Conservation (phyloP, 2,113 vertebrate genomes). For the Cololabis saira region DNA sequence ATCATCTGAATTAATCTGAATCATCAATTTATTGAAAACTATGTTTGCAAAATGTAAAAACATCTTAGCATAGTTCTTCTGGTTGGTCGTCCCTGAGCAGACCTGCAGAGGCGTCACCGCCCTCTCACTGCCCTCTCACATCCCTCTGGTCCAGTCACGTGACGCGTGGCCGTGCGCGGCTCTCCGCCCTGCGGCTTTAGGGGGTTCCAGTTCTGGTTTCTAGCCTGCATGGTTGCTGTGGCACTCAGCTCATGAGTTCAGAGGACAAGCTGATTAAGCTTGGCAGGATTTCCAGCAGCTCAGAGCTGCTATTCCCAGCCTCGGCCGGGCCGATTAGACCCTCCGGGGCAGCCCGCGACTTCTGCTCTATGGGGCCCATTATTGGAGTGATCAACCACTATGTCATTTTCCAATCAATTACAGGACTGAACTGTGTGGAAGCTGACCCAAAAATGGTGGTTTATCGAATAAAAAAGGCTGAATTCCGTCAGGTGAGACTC, state of each 20-base stretch:
- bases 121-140: not conserved
- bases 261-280: slow-evolving; percentile 69
- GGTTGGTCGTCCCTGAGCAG: no score
- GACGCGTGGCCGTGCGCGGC: not conserved
- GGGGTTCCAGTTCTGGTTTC: not conserved
- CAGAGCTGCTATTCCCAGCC: slow-evolving; percentile 71
- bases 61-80: not conserved
- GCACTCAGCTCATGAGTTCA: slow-evolving; percentile 38
- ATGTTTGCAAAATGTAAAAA: not conserved
- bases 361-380: not conserved
- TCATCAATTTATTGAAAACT: no score
- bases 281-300: slow-evolving; percentile 60
- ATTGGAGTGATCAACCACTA: not conserved
- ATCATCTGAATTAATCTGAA: no score
- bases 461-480: no score
- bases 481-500: no score
- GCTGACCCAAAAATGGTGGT: no score
- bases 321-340: slow-evolving; percentile 52
- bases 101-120: slow-evolving; percentile 3
- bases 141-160: not conserved
- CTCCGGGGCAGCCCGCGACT: not conserved
- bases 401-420: slow-evolving; percentile 12
- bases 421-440: not conserved
- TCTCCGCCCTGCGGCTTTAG: not conserved
- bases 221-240: not conserved